Conservation (phyloP, 1,140 invertebrate species). For the Geopemphigus sp. region DNA sequence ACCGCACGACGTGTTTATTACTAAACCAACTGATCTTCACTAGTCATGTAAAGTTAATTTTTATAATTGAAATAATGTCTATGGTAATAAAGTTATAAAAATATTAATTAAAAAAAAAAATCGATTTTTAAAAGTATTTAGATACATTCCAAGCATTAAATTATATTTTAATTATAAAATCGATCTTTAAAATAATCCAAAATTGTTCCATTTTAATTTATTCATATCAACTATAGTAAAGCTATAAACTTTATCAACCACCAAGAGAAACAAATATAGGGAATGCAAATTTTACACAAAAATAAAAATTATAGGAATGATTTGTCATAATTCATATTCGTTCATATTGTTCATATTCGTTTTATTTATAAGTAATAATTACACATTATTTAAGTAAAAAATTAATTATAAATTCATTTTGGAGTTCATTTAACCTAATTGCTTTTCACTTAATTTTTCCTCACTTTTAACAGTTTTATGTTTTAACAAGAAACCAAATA, state of each 20-base stretch:
- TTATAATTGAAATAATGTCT: too few relatives aligned
- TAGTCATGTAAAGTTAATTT: too few relatives aligned
- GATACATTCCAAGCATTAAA: neutral
- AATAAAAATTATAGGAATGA: neutral
- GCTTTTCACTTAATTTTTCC: neutral
- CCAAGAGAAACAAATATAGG: neutral
- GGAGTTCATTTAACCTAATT: neutral
- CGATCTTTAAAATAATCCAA: neutral
- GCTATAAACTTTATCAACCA: neutral
- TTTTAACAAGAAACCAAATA: too few relatives aligned
- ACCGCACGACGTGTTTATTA: too few relatives aligned
- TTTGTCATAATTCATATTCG: constrained; percentile 21
- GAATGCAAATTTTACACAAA: neutral
- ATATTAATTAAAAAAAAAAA: too few relatives aligned
- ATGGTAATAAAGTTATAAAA: too few relatives aligned
- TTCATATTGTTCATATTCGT: neutral
- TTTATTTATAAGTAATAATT: neutral
- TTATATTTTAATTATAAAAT: neutral
- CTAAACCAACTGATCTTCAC: too few relatives aligned
- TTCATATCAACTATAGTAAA: neutral
- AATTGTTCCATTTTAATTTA: neutral
- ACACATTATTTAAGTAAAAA: too few relatives aligned
- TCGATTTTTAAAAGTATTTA: too few relatives aligned
- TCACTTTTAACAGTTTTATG: too few relatives aligned
- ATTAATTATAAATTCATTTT: neutral